Percentiles rank a stretch among this genome's conserved stretches.
These are phyloP conservation scores for Bombus superbus DNA, from an alignment of 1,140 invertebrate genomes.

Conservation along the genomic window DNA sequence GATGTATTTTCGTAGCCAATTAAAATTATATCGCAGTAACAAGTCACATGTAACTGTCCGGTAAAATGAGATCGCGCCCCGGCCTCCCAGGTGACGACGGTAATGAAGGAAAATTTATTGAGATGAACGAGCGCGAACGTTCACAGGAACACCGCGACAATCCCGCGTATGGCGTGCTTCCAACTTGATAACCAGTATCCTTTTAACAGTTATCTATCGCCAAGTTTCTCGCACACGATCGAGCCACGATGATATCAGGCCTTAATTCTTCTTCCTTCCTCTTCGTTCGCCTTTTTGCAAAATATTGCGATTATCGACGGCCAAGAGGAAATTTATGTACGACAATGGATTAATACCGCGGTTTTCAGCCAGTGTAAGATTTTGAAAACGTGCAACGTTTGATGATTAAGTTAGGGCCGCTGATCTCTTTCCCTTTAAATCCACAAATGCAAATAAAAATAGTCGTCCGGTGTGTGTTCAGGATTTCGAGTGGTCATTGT, in stretches of 20 bases:
- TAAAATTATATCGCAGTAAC: conserved; percentile 62
- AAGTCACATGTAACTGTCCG: conserved; percentile 51
- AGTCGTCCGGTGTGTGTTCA: too few species aligned
- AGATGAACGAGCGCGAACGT: conserved; percentile 42
- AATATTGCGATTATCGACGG: neutral
- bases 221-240: neutral
- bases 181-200: neutral
- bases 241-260: neutral
- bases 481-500: too few species aligned
- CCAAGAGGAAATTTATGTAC: neutral
- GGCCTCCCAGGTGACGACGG: conserved; percentile 29
- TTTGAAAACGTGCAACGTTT: too few species aligned
- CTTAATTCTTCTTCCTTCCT: neutral
- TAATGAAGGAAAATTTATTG: conserved; percentile 66
- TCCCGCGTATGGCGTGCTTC: conserved; percentile 11
- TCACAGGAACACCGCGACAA: conserved; percentile 15
- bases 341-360: neutral
- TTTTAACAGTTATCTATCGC: neutral
- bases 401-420: too few species aligned
- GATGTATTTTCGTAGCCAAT: conserved; percentile 44
- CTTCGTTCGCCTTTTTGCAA: too few species aligned
- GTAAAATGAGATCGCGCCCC: conserved; percentile 46
- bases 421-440: too few species aligned
- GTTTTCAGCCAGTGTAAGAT: too few species aligned
- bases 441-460: neutral